Evolutionary conservation across 2,113 vertebrate species (phyloP).

Genomic region (Microtus oregoni): DNA sequence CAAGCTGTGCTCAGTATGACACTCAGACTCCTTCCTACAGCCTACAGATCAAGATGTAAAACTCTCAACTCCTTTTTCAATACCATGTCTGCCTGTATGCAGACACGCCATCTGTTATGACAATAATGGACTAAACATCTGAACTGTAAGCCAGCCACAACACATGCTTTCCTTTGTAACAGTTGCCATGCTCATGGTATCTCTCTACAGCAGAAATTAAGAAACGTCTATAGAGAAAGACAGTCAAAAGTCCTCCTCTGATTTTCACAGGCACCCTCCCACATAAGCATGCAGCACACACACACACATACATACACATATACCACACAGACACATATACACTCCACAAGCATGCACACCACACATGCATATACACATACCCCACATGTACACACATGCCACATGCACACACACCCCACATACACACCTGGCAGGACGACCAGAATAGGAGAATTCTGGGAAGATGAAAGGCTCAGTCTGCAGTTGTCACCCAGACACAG

Average conservation of each 20-base stretch:
- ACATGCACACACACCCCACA: background rate
- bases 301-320: no score
- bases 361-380: background rate
- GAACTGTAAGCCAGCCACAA: background rate
- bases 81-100: background rate
- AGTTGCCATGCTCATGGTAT: background rate
- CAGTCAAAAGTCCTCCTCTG: background rate
- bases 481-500: no score
- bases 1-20: background rate
- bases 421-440: no score
- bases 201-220: background rate
- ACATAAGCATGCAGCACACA: background rate
- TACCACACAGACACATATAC: background rate
- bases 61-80: background rate
- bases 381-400: no score
- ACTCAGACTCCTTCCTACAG: background rate
- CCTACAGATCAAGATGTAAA: background rate
- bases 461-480: no score
- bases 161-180: background rate
- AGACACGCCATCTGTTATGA: background rate
- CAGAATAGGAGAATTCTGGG: no score
- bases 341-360: background rate
- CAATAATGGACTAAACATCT: background rate
- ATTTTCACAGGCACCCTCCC: background rate
- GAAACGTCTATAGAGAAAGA: background rate